Base-by-base conservation (phyloP, 2,113 vertebrate species). In the Brienomyrus longianalis region DNA sequence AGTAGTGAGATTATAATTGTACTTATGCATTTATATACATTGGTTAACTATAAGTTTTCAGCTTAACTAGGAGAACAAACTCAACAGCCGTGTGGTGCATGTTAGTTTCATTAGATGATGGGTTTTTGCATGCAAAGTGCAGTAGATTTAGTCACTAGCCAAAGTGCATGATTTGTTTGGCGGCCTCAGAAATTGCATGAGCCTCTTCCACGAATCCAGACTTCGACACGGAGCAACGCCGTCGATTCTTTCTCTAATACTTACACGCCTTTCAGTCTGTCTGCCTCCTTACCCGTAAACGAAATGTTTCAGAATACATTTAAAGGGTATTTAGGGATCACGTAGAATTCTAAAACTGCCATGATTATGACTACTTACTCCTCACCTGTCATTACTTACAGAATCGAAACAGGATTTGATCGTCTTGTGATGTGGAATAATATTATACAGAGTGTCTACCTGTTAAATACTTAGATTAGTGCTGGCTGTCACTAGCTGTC, bases 81-180 rank as follows among this genome's bases (percentile, higher is more conserved):
- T 4, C 54, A 43, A 54, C n/a, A 45, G 87, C 39, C 23, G 70
- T 90, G 21, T 90, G 90, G 15, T 90, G 93, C 93, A 93, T 93
- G 93, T 90, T 91, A 62, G 84, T 86, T 66, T 89, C 47, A 84
- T 84, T 90, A 48, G 45, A 15, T 59, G 84, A 80, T 89, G 31
- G 45, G 9, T 56, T 66, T 70, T 45, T 91, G 92, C 94, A 93
- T 93, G 93, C 89, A 6, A 31, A 66, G 15, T 86, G 45, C 52
- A 85, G 86, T 90, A 93, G 91, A 35, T 90, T 21, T 5, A 90
- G 87, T 59, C 66, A 27, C 17, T 31, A 77, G 88, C 62, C 23
- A 62, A 66, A 27, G 56, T 62, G 87, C 83, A 52, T 89, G 88
- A 83, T 31, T 45, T 43, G 47, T 80, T 45, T 52, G 21, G 39